A percentile compares a stretch with the other conserved stretches of the same genome.
phyloP scores from a whole-genome alignment of 2,888 invertebrate species.

The Noctua janthe region DNA sequence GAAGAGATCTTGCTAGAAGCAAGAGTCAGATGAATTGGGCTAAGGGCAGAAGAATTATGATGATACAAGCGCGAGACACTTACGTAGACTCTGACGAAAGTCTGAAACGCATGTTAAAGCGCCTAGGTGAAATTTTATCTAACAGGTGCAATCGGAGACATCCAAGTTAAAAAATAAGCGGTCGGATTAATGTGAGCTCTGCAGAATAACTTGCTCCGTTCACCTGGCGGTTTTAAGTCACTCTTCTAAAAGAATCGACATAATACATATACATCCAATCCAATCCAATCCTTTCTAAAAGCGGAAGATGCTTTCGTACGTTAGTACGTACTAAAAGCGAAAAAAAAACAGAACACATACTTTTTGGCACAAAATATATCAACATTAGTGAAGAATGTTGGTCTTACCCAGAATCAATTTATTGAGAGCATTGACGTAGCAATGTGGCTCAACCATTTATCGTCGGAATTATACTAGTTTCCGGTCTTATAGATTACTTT shows the following conservation, averaged over 20 bases:
- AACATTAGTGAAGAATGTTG: constrained; percentile 16
- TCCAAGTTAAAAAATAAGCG: not conserved
- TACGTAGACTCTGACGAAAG: too few species aligned
- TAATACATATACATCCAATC: not conserved
- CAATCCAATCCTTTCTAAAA: not conserved
- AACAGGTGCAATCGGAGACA: not conserved
- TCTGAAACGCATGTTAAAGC: not conserved
- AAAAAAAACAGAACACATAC: not conserved
- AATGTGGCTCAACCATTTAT: constrained; percentile 19
- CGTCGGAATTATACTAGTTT: constrained; percentile 17
- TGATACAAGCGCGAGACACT: not conserved
- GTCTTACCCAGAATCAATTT: constrained; percentile 29
- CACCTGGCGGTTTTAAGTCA: not conserved
- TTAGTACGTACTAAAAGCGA: not conserved
- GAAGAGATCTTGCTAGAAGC: not conserved
- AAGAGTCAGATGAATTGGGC: not conserved
- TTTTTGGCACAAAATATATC: constrained; percentile 33
- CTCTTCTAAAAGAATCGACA: not conserved
- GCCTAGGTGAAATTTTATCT: not conserved
- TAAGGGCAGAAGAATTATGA: not conserved
- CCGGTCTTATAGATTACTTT: constrained; percentile 19
- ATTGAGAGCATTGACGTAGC: constrained; percentile 28
- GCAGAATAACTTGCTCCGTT: not conserved
- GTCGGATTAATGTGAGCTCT: not conserved
- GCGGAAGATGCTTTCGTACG: constrained; percentile 7